Conservation (phyloP, 2,797 vertebrate species). For the Microctenopoma steveboyesi region DNA sequence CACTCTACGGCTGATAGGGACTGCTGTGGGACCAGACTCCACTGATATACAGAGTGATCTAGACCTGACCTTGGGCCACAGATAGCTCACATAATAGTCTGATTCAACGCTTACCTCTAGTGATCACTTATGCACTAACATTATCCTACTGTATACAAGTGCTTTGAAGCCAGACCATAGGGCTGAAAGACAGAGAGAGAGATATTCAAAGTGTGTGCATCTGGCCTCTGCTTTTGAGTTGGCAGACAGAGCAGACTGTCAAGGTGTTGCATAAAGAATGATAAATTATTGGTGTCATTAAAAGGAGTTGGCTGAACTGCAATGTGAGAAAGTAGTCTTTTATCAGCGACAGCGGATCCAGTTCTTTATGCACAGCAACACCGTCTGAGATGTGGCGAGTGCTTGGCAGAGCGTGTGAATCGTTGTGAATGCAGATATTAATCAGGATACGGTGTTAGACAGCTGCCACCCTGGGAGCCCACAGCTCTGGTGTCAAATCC, state of each 20-base stretch:
- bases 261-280: conserved; percentile 41
- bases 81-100: conserved; percentile 47
- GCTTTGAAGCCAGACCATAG: conserved; percentile 17
- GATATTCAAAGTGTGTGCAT: conserved; percentile 6
- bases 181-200: not conserved
- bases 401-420: conserved; percentile 70
- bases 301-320: conserved; percentile 50
- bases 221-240: conserved; percentile 38
- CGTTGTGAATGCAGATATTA: conserved; percentile 80
- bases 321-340: conserved; percentile 70
- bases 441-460: conserved; percentile 79
- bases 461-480: conserved; percentile 74
- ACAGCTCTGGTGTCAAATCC: conserved; percentile 79
- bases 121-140: conserved; percentile 59
- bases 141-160: conserved; percentile 25
- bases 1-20: conserved; percentile 63
- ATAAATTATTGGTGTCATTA: conserved; percentile 50
- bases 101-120: conserved; percentile 54
- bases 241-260: conserved; percentile 37
- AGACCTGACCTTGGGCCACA: conserved; percentile 71
- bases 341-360: conserved; percentile 60
- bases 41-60: conserved; percentile 57
- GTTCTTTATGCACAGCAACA: conserved; percentile 55
- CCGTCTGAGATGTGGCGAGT: conserved; percentile 46
- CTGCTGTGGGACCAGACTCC: conserved; percentile 44